Percentiles rank a stretch among this genome's conserved stretches.
Evolutionary conservation across 2,797 vertebrate genomes (phyloP).

Genomic region (Thamnophis elegans): DNA sequence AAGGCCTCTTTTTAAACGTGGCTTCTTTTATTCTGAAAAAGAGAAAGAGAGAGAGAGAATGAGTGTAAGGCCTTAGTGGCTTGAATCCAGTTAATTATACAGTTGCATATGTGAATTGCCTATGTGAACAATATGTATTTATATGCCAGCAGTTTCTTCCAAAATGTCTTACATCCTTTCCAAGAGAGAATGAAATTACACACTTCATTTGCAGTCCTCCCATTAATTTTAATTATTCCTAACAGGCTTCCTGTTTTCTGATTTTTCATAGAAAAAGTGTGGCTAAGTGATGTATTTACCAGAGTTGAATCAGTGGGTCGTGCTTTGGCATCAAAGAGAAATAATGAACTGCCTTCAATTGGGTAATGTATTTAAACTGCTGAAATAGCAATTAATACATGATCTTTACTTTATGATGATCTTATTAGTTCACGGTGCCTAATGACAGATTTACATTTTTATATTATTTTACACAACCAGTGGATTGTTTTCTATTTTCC

Average conservation of each 20-base stretch:
- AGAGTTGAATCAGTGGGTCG: slow-evolving; percentile 47
- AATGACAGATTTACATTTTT: slow-evolving; percentile 18
- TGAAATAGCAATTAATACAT: not conserved
- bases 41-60: not conserved
- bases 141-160: slow-evolving; percentile 47
- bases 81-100: slow-evolving; percentile 55
- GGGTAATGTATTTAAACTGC: slow-evolving; percentile 41
- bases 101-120: slow-evolving; percentile 35
- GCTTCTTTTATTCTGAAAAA: slow-evolving; percentile 24
- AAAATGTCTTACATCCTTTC: slow-evolving; percentile 34
- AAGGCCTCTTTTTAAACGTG: slow-evolving; percentile 28
- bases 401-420: slow-evolving; percentile 1
- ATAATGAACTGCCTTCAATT: not conserved
- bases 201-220: not conserved
- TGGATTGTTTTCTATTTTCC: not conserved
- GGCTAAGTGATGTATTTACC: slow-evolving; percentile 44
- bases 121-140: slow-evolving; percentile 46
- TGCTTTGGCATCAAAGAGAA: slow-evolving; percentile 52
- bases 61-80: slow-evolving; percentile 22
- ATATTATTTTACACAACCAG: not conserved
- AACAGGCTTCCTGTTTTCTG: not conserved
- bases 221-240: slow-evolving; percentile 25
- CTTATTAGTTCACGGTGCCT: slow-evolving; percentile 26
- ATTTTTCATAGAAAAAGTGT: slow-evolving; percentile 53
- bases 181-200: not conserved